A percentile compares a stretch with the other conserved stretches of the same genome.
Conservation (phyloP, 2,888 invertebrate species). For the Eupithecia subumbrata region DNA sequence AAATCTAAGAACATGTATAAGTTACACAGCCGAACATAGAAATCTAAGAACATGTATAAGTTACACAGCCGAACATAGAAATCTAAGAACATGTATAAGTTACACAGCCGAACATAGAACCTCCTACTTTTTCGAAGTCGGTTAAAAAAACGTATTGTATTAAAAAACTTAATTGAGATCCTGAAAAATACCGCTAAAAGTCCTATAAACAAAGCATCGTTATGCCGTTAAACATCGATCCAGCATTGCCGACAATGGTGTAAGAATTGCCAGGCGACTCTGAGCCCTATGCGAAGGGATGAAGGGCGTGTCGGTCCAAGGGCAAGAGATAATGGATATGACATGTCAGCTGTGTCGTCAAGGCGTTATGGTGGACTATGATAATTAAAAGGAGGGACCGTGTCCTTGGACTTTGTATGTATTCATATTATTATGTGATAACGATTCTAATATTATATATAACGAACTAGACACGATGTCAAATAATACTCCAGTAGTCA, state of each 20-base stretch:
- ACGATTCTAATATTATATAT: not conserved
- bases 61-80: no score
- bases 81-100: no score
- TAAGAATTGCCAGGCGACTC: conserved; percentile 1
- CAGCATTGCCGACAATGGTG: not conserved
- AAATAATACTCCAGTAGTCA: not conserved
- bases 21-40: no score
- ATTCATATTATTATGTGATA: not conserved
- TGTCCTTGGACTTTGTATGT: not conserved
- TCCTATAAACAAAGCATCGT: not conserved
- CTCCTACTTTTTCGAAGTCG: no score
- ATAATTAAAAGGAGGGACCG: not conserved
- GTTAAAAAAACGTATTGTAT: no score
- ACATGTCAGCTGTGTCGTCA: conserved; percentile 8
- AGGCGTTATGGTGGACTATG: not conserved
- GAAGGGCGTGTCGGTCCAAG: not conserved
- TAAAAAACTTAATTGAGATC: no score
- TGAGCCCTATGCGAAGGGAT: conserved; percentile 5
- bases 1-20: no score
- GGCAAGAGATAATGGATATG: conserved; percentile 10
- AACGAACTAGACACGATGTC: not conserved
- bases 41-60: no score
- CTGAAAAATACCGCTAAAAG: not conserved
- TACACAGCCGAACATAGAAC: no score
- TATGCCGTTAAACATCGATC: not conserved